These are phyloP conservation scores for Scolopax bukidnonensis DNA, from an alignment of 2,797 vertebrate species.

Conservation along the genomic window DNA sequence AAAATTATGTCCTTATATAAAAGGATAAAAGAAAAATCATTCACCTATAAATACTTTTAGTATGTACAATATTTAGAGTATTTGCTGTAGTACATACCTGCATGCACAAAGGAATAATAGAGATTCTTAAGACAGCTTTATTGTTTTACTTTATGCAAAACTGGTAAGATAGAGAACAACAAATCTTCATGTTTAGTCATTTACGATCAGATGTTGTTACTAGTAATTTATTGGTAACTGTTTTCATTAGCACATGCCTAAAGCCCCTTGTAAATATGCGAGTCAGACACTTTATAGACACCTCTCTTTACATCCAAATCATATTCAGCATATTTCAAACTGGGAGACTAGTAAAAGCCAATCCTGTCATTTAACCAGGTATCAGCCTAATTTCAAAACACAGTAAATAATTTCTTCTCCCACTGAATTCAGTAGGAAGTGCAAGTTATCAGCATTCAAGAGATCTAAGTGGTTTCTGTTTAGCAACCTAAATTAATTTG, in stretches of 20 bases:
- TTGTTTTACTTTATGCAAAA: background rate
- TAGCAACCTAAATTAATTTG: constrained; percentile 49
- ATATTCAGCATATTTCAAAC: background rate
- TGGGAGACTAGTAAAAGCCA: background rate
- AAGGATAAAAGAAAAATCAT: background rate
- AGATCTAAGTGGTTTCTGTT: background rate
- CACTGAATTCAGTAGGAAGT: background rate
- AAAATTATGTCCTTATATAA: background rate
- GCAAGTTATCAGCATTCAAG: background rate
- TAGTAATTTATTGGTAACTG: background rate
- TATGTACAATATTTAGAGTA: background rate
- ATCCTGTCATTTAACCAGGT: background rate
- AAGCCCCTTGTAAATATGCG: background rate
- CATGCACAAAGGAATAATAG: background rate
- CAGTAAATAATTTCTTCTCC: background rate
- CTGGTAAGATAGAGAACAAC: background rate
- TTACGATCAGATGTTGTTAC: background rate
- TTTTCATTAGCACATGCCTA: background rate
- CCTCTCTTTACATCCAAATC: background rate
- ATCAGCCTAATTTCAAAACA: background rate
- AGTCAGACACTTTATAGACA: background rate
- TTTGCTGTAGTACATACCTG: background rate
- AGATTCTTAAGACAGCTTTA: background rate
- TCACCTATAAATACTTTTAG: background rate
- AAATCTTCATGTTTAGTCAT: background rate